Conservation (phyloP, 2,888 invertebrate species). For the Microctonus aethiopoides region DNA sequence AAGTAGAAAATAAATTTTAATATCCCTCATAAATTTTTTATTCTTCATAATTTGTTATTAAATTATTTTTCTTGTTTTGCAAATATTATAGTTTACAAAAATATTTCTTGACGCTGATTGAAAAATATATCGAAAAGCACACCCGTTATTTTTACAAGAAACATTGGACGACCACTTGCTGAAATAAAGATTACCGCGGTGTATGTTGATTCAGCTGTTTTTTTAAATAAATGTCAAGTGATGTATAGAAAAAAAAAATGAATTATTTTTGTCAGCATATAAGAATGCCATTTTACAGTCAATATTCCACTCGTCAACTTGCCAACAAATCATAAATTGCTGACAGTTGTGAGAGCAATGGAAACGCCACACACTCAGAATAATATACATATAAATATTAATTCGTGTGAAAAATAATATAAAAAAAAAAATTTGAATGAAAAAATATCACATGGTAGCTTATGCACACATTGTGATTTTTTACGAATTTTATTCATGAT, state of each 20-base stretch:
- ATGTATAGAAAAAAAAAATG: background rate
- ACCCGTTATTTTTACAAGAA: background rate
- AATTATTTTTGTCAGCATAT: background rate
- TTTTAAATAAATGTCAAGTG: background rate
- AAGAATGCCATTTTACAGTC: constrained; percentile 7
- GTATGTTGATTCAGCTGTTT: constrained; percentile 17
- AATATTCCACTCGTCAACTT: constrained; percentile 3
- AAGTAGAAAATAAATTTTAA: too few relatives aligned
- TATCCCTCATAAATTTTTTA: too few relatives aligned
- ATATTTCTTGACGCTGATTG: background rate
- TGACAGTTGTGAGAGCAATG: constrained; percentile 28
- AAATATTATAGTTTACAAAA: background rate
- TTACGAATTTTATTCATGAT: background rate
- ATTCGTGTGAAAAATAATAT: background rate
- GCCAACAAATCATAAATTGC: constrained; percentile 31
- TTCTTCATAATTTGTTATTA: too few relatives aligned
- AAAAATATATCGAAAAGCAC: background rate
- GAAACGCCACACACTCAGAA: background rate
- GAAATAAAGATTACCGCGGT: background rate
- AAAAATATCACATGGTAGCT: background rate
- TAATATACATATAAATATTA: too few relatives aligned
- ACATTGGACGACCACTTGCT: background rate
- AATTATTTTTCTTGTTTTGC: background rate
- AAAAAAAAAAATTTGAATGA: background rate
- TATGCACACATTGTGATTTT: background rate